Evolutionary conservation across 2,888 invertebrate species (phyloP).

Genomic region (Cremastobaeus sp.): DNA sequence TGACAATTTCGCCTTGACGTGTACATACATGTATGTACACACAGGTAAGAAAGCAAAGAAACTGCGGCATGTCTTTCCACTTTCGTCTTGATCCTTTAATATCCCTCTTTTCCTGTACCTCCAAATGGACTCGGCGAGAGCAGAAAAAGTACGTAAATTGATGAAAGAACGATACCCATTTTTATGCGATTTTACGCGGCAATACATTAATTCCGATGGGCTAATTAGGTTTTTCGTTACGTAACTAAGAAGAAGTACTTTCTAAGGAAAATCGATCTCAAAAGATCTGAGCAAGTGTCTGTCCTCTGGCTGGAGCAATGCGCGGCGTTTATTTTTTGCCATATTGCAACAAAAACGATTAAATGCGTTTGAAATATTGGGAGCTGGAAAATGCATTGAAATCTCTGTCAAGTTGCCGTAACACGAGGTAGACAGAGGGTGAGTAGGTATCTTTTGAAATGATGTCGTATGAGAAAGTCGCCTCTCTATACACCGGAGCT

Average conservation of each 20-base stretch:
- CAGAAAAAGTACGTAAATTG: conserved; percentile 35
- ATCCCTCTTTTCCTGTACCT: conserved; percentile 31
- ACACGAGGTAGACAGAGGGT: conserved; percentile 22
- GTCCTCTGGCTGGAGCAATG: too few relatives aligned
- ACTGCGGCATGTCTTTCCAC: conserved; percentile 30
- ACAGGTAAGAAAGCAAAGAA: conserved; percentile 24
- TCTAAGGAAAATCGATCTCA: too few relatives aligned
- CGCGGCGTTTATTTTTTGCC: too few relatives aligned
- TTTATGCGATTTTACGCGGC: conserved; percentile 36
- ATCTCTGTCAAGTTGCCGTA: conserved; percentile 34
- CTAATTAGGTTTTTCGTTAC: conserved; percentile 39
- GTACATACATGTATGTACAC: conserved; percentile 33
- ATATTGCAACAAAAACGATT: neutral
- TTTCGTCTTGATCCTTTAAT: conserved; percentile 47
- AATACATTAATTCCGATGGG: conserved; percentile 41
- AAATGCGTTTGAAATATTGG: conserved; percentile 8
- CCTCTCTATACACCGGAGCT: conserved; percentile 44
- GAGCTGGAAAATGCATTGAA: conserved; percentile 45
- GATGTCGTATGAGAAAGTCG: conserved; percentile 49
- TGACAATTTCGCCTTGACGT: too few relatives aligned
- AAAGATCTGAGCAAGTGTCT: too few relatives aligned
- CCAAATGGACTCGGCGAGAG: conserved; percentile 26
- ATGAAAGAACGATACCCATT: conserved; percentile 34
- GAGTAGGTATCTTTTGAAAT: conserved; percentile 23
- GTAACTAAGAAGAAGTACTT: neutral